Evolutionary conservation across 2,888 invertebrate species (phyloP).

Genomic region (Nomada goodeniana): DNA sequence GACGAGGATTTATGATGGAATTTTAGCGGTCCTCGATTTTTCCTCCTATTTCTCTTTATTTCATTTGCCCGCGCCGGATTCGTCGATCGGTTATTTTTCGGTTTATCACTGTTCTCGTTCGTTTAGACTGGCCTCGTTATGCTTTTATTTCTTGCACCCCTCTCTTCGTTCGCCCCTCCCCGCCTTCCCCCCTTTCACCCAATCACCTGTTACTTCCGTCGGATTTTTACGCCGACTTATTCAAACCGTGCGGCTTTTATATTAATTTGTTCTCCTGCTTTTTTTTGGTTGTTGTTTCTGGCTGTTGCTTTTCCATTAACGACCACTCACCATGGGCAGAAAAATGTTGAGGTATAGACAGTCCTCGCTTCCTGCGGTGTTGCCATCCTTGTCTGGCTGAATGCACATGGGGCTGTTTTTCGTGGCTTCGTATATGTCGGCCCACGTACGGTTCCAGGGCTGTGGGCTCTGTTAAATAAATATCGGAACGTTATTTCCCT

Average conservation of each 20-base stretch:
- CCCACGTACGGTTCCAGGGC: slow-evolving; percentile 75
- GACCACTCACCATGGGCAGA: slow-evolving; percentile 75
- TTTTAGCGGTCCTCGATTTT: no score
- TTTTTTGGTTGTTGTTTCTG: background rate
- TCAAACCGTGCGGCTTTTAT: background rate
- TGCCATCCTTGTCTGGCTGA: slow-evolving; percentile 58
- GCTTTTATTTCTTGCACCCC: no score
- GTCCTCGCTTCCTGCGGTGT: slow-evolving; percentile 75
- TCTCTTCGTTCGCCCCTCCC: no score
- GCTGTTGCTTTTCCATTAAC: background rate
- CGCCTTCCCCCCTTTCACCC: no score
- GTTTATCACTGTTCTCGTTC: no score
- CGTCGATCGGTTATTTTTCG: no score
- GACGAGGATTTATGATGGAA: no score
- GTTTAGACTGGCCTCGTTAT: no score
- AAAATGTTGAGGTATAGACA: slow-evolving; percentile 80
- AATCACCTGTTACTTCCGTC: no score
- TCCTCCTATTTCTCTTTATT: no score
- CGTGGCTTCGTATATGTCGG: slow-evolving; percentile 55
- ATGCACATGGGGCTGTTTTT: slow-evolving; percentile 72
- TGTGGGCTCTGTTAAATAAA: slow-evolving; percentile 48
- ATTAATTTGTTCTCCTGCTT: background rate
- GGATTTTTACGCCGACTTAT: no score
- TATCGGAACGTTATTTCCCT: background rate
- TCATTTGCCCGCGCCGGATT: no score